A percentile compares a stretch with the other conserved stretches of the same genome.
phyloP scores from a whole-genome alignment of 2,797 vertebrate species.

The Cynopterus sphinx region DNA sequence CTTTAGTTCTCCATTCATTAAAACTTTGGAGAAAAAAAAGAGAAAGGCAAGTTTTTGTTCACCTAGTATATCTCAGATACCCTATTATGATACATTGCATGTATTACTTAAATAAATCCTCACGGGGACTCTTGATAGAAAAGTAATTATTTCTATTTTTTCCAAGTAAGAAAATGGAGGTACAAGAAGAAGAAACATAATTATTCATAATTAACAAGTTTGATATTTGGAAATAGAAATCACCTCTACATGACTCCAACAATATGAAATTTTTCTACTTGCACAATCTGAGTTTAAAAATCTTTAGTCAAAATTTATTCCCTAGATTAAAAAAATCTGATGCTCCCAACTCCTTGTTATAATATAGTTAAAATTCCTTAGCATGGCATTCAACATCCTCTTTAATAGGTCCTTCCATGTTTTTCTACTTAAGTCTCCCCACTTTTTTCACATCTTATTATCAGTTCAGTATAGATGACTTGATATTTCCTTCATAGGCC shows the following conservation, averaged over 20 bases:
- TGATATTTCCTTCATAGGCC: background rate
- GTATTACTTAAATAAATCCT: background rate
- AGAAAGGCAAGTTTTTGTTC: background rate
- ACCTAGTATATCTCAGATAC: too few relatives aligned
- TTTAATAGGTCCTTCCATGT: background rate
- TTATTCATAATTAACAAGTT: background rate
- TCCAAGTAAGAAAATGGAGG: background rate
- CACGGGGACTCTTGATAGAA: background rate
- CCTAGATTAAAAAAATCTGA: background rate
- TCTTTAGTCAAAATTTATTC: background rate
- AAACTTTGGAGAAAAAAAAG: background rate
- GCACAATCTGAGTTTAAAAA: background rate
- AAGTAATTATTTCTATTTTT: background rate
- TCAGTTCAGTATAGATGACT: background rate
- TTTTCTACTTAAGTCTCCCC: background rate
- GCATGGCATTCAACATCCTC: background rate
- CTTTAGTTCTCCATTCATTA: background rate
- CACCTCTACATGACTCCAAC: background rate
- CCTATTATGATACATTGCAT: background rate
- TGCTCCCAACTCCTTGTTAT: background rate
- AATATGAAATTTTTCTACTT: background rate
- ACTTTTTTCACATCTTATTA: background rate
- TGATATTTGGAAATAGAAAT: background rate
- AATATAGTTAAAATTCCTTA: background rate
- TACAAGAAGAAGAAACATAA: background rate